A percentile compares a stretch with the other conserved stretches of the same genome.
Evolutionary conservation across 2,113 vertebrate genomes (phyloP).

Genomic region (Syngnathus scovelli): DNA sequence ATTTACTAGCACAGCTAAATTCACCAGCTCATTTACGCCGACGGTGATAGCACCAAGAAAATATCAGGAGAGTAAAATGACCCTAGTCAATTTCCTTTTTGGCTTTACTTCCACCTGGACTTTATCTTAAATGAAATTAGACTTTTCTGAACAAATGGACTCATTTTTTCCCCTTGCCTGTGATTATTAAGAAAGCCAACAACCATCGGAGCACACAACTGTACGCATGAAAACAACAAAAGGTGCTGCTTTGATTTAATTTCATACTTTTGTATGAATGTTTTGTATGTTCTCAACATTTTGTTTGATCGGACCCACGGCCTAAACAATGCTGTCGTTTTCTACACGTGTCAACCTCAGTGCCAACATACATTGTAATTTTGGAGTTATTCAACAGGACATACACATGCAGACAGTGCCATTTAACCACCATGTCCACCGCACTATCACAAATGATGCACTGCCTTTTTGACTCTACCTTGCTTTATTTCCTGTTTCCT

Average conservation of each 20-base stretch:
- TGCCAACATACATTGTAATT: slow-evolving; percentile 1
- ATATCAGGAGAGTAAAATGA: background rate
- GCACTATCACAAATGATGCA: slow-evolving; percentile 65
- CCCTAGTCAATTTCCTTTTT: background rate
- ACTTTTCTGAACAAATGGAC: background rate
- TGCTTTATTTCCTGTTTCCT: slow-evolving; percentile 36
- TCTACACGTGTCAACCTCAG: background rate
- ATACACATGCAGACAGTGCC: background rate
- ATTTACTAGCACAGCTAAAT: background rate
- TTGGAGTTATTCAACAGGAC: background rate
- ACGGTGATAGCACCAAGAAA: background rate
- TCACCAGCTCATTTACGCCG: background rate
- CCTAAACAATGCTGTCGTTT: background rate
- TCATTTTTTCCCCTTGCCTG: background rate
- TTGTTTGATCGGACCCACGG: background rate
- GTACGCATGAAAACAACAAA: slow-evolving; percentile 11
- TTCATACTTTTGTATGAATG: slow-evolving; percentile 5
- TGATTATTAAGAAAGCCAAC: background rate
- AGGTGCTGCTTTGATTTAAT: slow-evolving; percentile 46
- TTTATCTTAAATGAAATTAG: background rate
- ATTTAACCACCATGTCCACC: slow-evolving; percentile 12
- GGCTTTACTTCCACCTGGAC: background rate
- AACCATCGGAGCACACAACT: background rate
- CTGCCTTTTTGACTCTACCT: slow-evolving; percentile 50
- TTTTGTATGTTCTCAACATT: background rate